These are phyloP conservation scores for Panonychus citri DNA, from an alignment of 1,140 invertebrate genomes.

Conservation along the genomic window DNA sequence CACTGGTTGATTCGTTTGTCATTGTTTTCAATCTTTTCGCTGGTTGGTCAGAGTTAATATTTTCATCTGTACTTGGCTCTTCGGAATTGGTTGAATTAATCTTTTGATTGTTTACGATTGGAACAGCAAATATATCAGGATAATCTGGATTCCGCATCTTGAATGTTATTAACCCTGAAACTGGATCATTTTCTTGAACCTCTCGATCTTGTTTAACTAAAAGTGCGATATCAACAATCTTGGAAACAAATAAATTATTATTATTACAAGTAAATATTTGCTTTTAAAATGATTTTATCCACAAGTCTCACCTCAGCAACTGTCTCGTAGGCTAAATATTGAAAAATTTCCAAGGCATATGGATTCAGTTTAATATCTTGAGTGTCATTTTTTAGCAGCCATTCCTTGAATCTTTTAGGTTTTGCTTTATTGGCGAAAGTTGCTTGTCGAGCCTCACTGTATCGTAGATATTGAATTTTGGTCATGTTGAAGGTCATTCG, in stretches of 20 bases:
- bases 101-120: neutral
- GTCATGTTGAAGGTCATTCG: conserved; percentile 19
- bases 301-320: conserved; percentile 31
- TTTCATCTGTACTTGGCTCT: no score
- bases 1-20: conserved; percentile 8
- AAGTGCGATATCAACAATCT: conserved; percentile 34
- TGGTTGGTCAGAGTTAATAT: no score
- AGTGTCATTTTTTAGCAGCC: conserved; percentile 25
- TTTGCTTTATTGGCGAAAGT: conserved; percentile 26
- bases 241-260: conserved; percentile 6
- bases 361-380: conserved; percentile 24
- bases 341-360: conserved; percentile 30
- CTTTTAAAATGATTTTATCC: neutral
- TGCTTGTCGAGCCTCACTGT: conserved; percentile 27
- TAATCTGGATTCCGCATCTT: conserved; percentile 18
- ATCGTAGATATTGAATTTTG: conserved; percentile 20
- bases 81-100: no score
- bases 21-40: neutral
- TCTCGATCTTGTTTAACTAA: conserved; percentile 33
- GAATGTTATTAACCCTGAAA: conserved; percentile 16
- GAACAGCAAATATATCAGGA: conserved; percentile 2
- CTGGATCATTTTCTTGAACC: conserved; percentile 27
- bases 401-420: conserved; percentile 30
- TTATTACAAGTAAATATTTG: neutral
- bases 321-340: conserved; percentile 40